These are phyloP conservation scores for Pseudorectes ferrugineus DNA, from an alignment of 2,113 vertebrate genomes.

Conservation along the genomic window DNA sequence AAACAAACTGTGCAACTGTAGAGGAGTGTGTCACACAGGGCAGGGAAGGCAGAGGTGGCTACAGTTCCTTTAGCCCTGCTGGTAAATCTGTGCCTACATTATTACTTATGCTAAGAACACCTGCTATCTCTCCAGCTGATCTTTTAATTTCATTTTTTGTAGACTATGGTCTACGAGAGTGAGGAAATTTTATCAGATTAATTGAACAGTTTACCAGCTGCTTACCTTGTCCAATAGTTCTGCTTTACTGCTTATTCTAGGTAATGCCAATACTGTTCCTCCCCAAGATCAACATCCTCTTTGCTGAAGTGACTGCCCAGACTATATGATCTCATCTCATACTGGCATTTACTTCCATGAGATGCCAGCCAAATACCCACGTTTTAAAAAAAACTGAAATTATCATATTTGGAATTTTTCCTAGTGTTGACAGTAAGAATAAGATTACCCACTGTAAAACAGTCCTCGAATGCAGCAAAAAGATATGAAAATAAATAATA, in stretches of 20 bases:
- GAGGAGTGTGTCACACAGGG: background rate
- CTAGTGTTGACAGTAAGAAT: background rate
- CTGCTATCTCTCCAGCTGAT: background rate
- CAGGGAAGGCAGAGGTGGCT: background rate
- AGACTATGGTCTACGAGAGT: background rate
- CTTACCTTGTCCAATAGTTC: background rate
- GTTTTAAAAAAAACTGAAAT: background rate
- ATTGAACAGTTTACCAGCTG: background rate
- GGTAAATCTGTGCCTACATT: background rate
- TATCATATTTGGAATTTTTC: background rate
- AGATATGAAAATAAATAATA: conserved; percentile 12
- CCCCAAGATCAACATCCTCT: background rate
- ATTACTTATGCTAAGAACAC: background rate
- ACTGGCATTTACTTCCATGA: background rate
- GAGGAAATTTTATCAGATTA: background rate
- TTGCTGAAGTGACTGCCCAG: background rate
- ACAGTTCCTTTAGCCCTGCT: background rate
- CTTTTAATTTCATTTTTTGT: background rate
- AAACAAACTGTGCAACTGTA: fast-evolving
- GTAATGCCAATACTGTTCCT: background rate
- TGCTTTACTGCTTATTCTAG: background rate
- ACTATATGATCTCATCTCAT: background rate
- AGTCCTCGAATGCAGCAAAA: background rate
- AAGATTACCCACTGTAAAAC: background rate
- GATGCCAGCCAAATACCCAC: background rate